Conservation (phyloP, 2,113 vertebrate species). For the Jacana jacana region DNA sequence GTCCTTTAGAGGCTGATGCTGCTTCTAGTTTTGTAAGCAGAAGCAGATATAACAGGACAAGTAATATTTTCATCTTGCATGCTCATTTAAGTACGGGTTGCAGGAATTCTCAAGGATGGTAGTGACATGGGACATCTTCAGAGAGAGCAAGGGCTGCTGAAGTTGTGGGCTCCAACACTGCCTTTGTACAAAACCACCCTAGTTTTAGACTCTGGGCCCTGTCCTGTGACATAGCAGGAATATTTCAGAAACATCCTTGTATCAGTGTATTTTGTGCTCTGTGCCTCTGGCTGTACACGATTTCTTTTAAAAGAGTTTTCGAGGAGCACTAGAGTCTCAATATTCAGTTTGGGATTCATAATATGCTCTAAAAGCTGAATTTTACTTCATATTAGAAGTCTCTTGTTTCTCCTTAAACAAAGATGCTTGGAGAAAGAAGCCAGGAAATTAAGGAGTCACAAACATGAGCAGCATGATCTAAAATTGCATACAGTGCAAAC, state of each 20-base stretch:
- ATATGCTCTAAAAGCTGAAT: not conserved
- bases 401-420: not conserved
- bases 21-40: not conserved
- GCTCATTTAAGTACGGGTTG: not conserved
- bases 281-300: not conserved
- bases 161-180: not conserved
- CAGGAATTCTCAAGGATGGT: not conserved
- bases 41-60: not conserved
- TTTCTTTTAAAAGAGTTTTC: not conserved
- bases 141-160: not conserved
- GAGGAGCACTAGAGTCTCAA: not conserved
- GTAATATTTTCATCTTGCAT: not conserved
- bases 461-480: not conserved
- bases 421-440: not conserved
- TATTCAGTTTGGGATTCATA: not conserved
- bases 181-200: not conserved
- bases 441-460: not conserved
- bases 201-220: not conserved
- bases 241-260: not conserved
- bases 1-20: not conserved
- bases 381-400: not conserved
- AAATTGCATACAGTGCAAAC: not conserved
- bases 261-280: not conserved
- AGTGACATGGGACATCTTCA: not conserved
- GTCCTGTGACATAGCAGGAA: not conserved